A percentile compares a stretch with the other conserved stretches of the same genome.
Evolutionary conservation across 2,797 vertebrate species (phyloP).

Genomic region (Onychomys arenicola): DNA sequence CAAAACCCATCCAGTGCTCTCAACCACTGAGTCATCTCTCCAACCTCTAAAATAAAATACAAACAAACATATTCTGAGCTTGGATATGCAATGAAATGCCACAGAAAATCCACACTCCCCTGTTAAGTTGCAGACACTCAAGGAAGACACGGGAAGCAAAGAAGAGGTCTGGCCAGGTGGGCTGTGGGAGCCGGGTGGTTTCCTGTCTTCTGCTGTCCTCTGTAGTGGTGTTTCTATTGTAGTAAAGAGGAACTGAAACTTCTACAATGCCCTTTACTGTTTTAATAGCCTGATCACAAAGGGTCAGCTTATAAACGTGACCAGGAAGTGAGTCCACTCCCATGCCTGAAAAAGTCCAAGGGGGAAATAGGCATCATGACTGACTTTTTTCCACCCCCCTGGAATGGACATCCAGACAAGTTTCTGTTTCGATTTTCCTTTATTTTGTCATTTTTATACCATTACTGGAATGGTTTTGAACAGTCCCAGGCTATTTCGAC

Average conservation of each 20-base stretch:
- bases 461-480: neutral
- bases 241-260: neutral
- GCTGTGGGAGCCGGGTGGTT: rapidly evolving
- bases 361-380: neutral
- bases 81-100: too few species aligned
- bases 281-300: neutral
- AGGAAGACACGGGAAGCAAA: neutral
- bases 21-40: neutral
- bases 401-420: neutral
- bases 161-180: rapidly evolving
- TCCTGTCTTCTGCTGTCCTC: neutral
- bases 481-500: neutral
- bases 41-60: neutral
- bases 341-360: neutral
- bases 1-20: neutral
- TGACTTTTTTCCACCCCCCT: neutral
- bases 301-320: rapidly evolving
- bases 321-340: neutral
- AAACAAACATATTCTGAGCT: neutral
- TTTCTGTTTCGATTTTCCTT: constrained; percentile 32
- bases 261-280: neutral
- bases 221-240: neutral
- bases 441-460: neutral
- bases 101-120: neutral
- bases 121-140: too few species aligned